Evolutionary conservation across 2,888 invertebrate genomes (phyloP), one percentile per base, ranked within the genome.

Genomic region (Agapostemon virescens): DNA sequence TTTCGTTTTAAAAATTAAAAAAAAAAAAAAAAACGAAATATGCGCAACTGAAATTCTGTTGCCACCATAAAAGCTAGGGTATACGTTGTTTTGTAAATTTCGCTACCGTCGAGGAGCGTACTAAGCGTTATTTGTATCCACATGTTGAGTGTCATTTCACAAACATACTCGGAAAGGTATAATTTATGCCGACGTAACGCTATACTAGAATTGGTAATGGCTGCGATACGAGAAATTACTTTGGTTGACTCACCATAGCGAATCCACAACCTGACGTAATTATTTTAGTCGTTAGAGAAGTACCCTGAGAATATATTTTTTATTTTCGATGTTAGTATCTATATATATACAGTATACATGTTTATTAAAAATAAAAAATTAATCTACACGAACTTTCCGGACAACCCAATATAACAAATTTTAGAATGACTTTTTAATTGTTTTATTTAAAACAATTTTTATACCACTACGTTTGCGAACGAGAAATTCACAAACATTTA

Each of bases 151-250:
- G 52, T 45, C 23, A 52, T 52, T 52, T 52, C 52, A 52, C 9
- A 52, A 23, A 52, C 52, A 52, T 26, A 23, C 23, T 13, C 52
- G 23, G 52, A 13, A 52, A 52, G 23, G 52, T 23, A 23, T 9
- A 52, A 23, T 52, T 23, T 23, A 52, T 13, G 23, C 15, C 23
- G 23, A 52, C 52, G n/a, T 52, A 26, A 13, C 23, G 52, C 13
- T 23, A 52, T 52, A n/a, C 52, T n/a, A 52, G 52, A 52, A 52
- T 23, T 52, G n/a, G n/a, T n/a, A n/a, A n/a, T n/a, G n/a, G n/a
- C n/a, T n/a, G n/a, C n/a, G n/a, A n/a, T n/a, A n/a, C n/a, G n/a
- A n/a, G n/a, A n/a, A 52, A 11, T 45, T 20, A 45, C 11, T 52
- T 52, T 23, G 23, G 5, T 52, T 1, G 23, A 52, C 23, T 52